Conservation (phyloP, 2,113 vertebrate species). For the Athene noctua region DNA sequence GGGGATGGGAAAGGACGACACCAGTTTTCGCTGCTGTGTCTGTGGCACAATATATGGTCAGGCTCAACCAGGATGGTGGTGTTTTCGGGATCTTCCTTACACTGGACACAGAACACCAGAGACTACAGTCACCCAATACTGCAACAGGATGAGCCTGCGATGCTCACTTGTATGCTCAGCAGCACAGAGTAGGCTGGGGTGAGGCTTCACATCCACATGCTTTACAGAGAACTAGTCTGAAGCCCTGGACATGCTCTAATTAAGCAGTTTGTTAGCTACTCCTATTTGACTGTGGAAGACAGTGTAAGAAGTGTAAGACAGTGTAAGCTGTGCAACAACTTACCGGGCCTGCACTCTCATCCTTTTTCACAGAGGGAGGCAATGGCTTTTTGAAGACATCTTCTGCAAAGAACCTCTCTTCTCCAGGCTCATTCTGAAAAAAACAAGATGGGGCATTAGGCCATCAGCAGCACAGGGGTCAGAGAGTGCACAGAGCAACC, state of each 20-base stretch:
- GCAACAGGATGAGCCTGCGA: background rate
- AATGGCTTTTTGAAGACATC: slow-evolving; percentile 97
- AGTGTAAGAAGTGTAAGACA: background rate
- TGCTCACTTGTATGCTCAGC: background rate
- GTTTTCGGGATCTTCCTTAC: background rate
- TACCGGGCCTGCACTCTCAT: slow-evolving; percentile 76
- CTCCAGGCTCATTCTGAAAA: slow-evolving; percentile 74
- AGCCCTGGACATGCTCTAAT: background rate
- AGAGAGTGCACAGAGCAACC: background rate
- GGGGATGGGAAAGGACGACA: background rate
- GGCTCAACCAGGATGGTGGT: background rate
- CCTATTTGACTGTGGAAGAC: background rate
- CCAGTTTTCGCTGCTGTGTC: background rate
- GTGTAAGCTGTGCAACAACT: background rate
- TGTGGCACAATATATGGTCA: background rate
- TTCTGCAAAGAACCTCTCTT: slow-evolving; percentile 74
- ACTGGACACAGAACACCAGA: background rate
- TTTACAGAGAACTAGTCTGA: background rate
- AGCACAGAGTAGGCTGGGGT: background rate
- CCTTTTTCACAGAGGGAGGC: slow-evolving; percentile 88
- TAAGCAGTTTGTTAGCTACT: background rate
- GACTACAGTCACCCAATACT: background rate
- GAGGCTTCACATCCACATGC: background rate
- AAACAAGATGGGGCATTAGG: background rate
- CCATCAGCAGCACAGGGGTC: background rate